Base-by-base conservation (phyloP, 1,140 invertebrate species). In the Nephotettix cincticeps region DNA sequence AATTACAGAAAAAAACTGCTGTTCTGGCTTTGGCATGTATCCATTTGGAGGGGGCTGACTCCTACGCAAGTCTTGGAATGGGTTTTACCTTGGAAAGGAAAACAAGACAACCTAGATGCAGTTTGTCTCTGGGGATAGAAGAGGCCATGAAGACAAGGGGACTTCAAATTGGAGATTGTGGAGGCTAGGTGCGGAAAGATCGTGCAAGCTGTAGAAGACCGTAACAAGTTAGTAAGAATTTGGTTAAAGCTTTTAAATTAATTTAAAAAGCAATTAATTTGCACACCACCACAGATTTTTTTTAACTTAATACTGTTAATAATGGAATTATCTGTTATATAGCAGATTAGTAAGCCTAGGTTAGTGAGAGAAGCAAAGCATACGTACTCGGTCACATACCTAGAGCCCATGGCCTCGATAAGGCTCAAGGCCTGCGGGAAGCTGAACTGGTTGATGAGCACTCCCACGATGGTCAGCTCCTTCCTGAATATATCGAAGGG, bases 381-480 rank as follows among this genome's bases (percentile, higher is more conserved):
- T 36, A 36, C 9, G 51, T 63, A 28, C 19, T 69, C 47, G 45
- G 11, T 1, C 40, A 72, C 47, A 74, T 77, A 86, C 85, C 82
- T 84, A 72, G 83, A 81, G 0, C 87, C 85, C 85, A 91, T 86
- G 13, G 88, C 84, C 65, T 83, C 83, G 1, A 90, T 75, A 56
- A 89, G 79, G 1, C 83, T 82, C 2, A 90, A 76, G 0, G 87
- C 86, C 74, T 87, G 90, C 0, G 83, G 84, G 75, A 89, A 90
- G 17, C 84, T 84, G 74, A 85, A 89, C 0, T 88, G 89, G 77
- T 91, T 91, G 54, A 90, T 86, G 68, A 86, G 86, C 0, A 89
- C 86, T 1, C 88, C 89, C 32, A 88, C 77, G 14, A 91, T 83
- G 1, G 83, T 86, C 27, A 89, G 68, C 79, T 91, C 89, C 71